phyloP scores from a whole-genome alignment of 1,140 invertebrate species.

The Penaeus chinensis region DNA sequence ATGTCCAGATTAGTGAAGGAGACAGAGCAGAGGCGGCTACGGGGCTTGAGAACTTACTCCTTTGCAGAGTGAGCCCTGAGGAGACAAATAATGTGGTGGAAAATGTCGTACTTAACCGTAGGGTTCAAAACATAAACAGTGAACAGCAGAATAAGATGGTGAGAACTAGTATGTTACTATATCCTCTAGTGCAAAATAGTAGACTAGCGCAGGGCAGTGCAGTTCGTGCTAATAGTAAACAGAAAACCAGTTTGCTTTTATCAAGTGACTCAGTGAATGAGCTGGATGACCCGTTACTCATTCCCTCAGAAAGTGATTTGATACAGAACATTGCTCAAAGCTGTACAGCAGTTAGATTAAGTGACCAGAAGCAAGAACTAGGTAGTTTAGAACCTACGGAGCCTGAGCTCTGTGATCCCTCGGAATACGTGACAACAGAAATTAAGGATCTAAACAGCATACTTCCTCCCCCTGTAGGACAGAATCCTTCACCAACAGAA shows the following conservation, averaged over 20 bases:
- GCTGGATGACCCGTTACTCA: background rate
- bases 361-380: background rate
- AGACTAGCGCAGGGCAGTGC: conserved; percentile 19
- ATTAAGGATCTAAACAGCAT: background rate
- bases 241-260: background rate
- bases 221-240: conserved; percentile 12
- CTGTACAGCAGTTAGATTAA: conserved; percentile 1
- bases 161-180: conserved; percentile 20
- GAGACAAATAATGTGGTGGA: conserved; percentile 30
- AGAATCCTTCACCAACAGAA: conserved; percentile 13
- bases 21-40: background rate
- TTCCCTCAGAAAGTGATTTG: background rate
- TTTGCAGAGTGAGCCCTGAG: background rate
- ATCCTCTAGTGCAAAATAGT: conserved; percentile 37
- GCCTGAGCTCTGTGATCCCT: background rate
- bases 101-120: conserved; percentile 23
- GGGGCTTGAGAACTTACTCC: background rate
- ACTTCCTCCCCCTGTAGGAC: background rate
- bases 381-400: background rate
- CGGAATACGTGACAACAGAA: background rate
- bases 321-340: conserved; percentile 20
- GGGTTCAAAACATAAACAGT: conserved; percentile 15
- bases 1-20: background rate
- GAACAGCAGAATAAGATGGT: background rate
- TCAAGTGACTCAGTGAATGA: conserved; percentile 16